Base-by-base conservation (phyloP, 1,140 invertebrate genomes). In the Dysdera silvatica region DNA sequence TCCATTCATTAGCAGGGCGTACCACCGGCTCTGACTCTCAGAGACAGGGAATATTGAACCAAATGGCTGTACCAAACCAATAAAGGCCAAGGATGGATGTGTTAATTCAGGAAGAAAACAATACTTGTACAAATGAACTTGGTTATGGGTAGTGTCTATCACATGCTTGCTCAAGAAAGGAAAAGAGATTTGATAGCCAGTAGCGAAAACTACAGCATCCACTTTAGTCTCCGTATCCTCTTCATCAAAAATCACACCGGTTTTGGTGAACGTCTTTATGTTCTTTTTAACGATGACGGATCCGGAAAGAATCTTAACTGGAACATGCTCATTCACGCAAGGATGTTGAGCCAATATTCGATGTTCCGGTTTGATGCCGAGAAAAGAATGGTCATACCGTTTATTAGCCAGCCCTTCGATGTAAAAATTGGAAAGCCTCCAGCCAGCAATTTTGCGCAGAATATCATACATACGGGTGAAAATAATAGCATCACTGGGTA, bases 241-340 rank as follows among this genome's bases (percentile, higher is more conserved):
- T 5, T 37, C 49, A 37, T 75, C 67, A 26, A 79, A 76, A 20
- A 73, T 53, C 12, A 78, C 75, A n/a, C 67, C 67, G 33, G 71
- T 68, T 59, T 67, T 67, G 12, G 71, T 71, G 56, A 78, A 73
- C n/a, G 37, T 31, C 28, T 74, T 65, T 12, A 78, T 71, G 55
- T 78, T 71, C 26, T 71, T 67, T 69, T 76, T 76, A 37, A 79
- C 65, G 10, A 70, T 72, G 24, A 82, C 72, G 7, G 72, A 67
- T 8, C 80, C 80, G 24, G 68, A 74, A 55, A 78, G 71, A 20
- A 82, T 73, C 14, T 78, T 72, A 63, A 78, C 76, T 6, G 80
- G 75, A 8, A 82, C 66, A 23, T 77, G 75, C 67, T 82, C 80
- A 67, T 82, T 82, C 10, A 82, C 78, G n/a, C 76, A 81, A 5